phyloP scores from a whole-genome alignment of 2,797 vertebrate genomes.

The Cheirogaleus major region DNA sequence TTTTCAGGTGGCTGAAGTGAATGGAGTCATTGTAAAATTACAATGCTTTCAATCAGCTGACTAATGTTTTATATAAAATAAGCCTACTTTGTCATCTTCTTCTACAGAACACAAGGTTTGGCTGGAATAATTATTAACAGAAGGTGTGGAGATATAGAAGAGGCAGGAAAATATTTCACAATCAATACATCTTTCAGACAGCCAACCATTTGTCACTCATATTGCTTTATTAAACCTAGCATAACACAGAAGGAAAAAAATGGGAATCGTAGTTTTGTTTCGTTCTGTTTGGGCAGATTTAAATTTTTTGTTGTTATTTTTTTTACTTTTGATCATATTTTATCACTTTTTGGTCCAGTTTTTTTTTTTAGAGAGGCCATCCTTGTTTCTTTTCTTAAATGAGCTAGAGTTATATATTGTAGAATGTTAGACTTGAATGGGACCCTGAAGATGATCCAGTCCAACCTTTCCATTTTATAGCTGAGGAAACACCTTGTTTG shows the following conservation, averaged over 20 bases:
- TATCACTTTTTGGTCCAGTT: not conserved
- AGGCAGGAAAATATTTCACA: not conserved
- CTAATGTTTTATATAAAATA: not conserved
- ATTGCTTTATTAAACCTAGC: not conserved
- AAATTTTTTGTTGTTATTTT: not conserved
- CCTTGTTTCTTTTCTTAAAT: not conserved
- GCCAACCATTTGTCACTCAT: not conserved
- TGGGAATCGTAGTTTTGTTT: not conserved
- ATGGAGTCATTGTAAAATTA: not conserved
- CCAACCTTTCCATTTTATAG: not conserved
- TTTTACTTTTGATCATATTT: conserved; percentile 4
- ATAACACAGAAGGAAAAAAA: not conserved
- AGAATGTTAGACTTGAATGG: not conserved
- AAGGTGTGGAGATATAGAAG: not conserved
- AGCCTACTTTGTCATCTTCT: not conserved
- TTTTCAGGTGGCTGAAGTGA: conserved; percentile 22
- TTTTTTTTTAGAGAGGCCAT: not conserved
- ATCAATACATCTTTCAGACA: not conserved
- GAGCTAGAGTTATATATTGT: not conserved
- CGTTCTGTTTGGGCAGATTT: not conserved
- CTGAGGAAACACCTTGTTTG: not conserved
- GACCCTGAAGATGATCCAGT: not conserved
- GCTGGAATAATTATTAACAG: not conserved
- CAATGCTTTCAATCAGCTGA: not conserved
- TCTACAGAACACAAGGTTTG: not conserved